These are phyloP conservation scores for Astatotilapia flaviijosephi DNA, from an alignment of 2,113 vertebrate species.

Conservation along the genomic window DNA sequence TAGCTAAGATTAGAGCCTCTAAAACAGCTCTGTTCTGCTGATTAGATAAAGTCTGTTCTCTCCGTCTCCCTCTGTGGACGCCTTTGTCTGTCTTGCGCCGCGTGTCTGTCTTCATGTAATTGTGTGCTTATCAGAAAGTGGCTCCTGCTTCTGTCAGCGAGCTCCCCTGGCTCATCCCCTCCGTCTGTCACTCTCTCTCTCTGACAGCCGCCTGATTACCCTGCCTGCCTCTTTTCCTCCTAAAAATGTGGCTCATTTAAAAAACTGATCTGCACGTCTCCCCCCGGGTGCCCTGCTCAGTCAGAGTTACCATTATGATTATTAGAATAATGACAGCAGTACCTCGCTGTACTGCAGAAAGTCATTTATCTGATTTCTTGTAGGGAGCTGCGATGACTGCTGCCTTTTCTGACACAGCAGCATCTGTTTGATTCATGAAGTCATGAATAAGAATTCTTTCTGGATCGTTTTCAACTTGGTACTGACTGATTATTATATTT, in stretches of 20 bases:
- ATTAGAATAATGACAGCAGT: neutral
- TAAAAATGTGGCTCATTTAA: neutral
- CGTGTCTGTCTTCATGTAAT: conserved; percentile 25
- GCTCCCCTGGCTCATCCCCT: neutral
- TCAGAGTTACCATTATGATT: conserved; percentile 6
- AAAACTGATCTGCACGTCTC: neutral
- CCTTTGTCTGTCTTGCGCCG: neutral
- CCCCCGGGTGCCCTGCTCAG: neutral
- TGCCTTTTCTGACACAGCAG: neutral
- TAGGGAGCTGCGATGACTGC: neutral
- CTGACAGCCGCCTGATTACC: conserved; percentile 34
- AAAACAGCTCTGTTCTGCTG: neutral
- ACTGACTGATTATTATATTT: neutral
- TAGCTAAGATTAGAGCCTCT: neutral
- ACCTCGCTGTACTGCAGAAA: neutral
- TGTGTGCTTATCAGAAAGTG: neutral
- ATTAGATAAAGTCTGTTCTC: conserved; percentile 1
- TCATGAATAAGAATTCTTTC: neutral
- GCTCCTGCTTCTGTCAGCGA: conserved; percentile 12
- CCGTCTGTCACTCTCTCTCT: conserved; percentile 13
- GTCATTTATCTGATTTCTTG: conserved; percentile 2
- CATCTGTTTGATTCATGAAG: neutral
- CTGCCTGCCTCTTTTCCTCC: conserved; percentile 12
- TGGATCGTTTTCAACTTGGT: neutral
- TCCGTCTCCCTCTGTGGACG: neutral